phyloP scores from a whole-genome alignment of 2,797 vertebrate genomes.

The Prunella strophiata region DNA sequence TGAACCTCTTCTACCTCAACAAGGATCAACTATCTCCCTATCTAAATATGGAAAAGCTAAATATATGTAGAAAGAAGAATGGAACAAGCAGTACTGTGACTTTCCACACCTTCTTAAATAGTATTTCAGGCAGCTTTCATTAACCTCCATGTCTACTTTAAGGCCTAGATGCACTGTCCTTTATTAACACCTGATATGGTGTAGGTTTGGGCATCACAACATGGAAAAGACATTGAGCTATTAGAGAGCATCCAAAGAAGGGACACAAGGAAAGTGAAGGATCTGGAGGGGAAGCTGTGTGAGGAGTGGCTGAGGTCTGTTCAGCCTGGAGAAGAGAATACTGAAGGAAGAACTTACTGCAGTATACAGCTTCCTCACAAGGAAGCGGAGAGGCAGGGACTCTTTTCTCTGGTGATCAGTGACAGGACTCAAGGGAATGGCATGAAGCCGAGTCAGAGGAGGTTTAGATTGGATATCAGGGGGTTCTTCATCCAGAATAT shows the following conservation, averaged over 20 bases:
- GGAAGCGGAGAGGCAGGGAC: accelerated
- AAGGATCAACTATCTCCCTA: not conserved
- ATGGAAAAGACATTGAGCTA: not conserved
- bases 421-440: not conserved
- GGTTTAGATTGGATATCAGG: not conserved
- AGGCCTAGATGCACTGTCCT: not conserved
- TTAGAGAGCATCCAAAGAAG: not conserved
- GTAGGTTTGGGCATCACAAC: not conserved
- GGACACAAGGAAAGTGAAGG: not conserved
- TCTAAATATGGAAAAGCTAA: not conserved
- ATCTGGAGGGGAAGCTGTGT: not conserved
- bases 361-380: not conserved
- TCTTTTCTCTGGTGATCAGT: too few species aligned
- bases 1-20: not conserved
- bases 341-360: not conserved
- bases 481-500: not conserved
- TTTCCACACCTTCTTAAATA: not conserved
- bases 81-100: not conserved
- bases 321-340: not conserved
- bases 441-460: not conserved
- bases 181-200: not conserved
- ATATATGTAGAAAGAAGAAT: not conserved
- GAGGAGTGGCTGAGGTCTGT: not conserved
- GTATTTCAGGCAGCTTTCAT: not conserved
- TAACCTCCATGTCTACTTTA: not conserved